Base-by-base conservation (phyloP, 2,113 vertebrate genomes). In the Copsychus sechellarum region DNA sequence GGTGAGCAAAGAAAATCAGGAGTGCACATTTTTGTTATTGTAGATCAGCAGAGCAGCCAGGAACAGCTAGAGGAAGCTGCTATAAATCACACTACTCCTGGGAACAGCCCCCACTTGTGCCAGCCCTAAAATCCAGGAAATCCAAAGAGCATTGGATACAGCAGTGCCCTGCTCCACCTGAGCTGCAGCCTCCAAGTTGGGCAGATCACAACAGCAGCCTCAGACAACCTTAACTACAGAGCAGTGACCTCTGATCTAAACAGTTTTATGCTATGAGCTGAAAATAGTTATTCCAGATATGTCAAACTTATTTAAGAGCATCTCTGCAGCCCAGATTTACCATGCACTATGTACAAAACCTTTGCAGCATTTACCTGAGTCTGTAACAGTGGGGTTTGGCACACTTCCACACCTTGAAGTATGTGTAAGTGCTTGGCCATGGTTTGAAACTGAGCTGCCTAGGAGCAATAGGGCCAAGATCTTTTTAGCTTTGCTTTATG, bases 401-500 rank as follows among this genome's bases (percentile, higher is more conserved):
- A 90, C 43, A 38, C 65, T 81, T 95, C 94, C 71, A 88, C 31
- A 84, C 74, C 94, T 65, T 87, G 58, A 96, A 93, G 93, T 72
- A 66, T 6, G 73, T 61, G 3, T 70, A 90, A 96, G 54, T 19
- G 8, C 47, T 92, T 90, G 66, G 66, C 65, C 67, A 61, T 23
- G 54, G 89, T 87, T 47, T 84, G 73, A 95, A 97, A 97, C 53
- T 56, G 89, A 94, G 82, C 85, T 95, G 87, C 79, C 88, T 57
- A 90, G 77, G 38, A 93, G 94, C 83, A 96, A 93, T 69, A 83
- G 58, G 93, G 91, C 87, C 88, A 92, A 89, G 81, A 92, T 71
- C 77, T 91, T 96, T 82, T 70, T 71, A 93, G 83, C 62, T 93
- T 92, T 90, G 69, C 86, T 96, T 95, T 94, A 80, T 57, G 80